phyloP scores from a whole-genome alignment of 2,113 vertebrate species.

The Cromileptes altivelis region DNA sequence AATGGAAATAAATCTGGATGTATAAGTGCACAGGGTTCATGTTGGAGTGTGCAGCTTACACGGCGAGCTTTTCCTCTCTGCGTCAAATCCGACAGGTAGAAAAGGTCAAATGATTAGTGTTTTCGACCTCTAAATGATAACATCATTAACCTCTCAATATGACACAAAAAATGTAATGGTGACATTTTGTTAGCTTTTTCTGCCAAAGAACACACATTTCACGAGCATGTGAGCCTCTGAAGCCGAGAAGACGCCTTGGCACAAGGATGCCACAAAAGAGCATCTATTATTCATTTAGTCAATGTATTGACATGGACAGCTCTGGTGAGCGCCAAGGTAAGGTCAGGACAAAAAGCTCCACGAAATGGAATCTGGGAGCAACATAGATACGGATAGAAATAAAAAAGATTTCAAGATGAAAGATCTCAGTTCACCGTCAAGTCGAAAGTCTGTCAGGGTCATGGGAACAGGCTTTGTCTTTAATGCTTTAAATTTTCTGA shows the following conservation, averaged over 20 bases:
- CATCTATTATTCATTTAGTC: constrained; percentile 70
- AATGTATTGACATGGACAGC: constrained; percentile 64
- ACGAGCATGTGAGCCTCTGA: not conserved
- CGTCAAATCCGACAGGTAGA: constrained; percentile 7
- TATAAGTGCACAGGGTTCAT: not conserved
- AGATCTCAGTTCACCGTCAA: not conserved
- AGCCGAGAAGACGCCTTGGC: constrained; percentile 7
- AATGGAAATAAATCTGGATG: constrained; percentile 21
- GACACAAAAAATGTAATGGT: not conserved
- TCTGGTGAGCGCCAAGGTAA: constrained; percentile 24
- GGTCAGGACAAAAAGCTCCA: constrained; percentile 36
- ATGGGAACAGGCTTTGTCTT: not conserved
- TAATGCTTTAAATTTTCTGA: not conserved
- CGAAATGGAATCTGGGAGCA: constrained; percentile 39
- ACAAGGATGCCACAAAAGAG: constrained; percentile 40
- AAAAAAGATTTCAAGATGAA: constrained; percentile 20
- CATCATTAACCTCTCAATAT: constrained; percentile 1
- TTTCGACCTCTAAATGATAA: not conserved
- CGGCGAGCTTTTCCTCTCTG: not conserved
- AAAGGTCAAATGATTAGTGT: constrained; percentile 18
- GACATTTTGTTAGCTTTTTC: constrained; percentile 17
- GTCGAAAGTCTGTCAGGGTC: not conserved
- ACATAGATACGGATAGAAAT: not conserved
- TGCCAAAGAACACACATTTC: not conserved
- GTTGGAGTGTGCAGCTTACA: not conserved